phyloP scores from a whole-genome alignment of 2,888 invertebrate species.

The Cecidostiba fungosa region DNA sequence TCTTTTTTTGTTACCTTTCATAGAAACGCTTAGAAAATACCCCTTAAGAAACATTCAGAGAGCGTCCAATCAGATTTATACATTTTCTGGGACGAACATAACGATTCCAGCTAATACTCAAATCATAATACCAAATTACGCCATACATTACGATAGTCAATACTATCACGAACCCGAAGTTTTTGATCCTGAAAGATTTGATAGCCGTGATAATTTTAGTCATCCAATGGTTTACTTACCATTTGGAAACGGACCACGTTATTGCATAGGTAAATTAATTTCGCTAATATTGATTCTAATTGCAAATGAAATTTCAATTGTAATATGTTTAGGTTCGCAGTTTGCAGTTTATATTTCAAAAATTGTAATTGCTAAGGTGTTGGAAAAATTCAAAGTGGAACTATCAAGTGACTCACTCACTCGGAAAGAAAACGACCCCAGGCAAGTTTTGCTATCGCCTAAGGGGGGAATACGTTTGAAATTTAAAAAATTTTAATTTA shows the following conservation, averaged over 20 bases:
- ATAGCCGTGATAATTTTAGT: constrained; percentile 56
- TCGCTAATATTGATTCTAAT: not conserved
- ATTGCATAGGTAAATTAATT: constrained; percentile 68
- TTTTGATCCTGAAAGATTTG: constrained; percentile 71
- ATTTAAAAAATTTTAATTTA: not conserved
- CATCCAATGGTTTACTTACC: constrained; percentile 70
- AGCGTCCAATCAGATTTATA: constrained; percentile 66
- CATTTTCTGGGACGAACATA: constrained; percentile 67
- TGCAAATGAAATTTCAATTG: too few species aligned
- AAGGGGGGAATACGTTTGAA: not conserved
- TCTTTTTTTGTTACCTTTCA: constrained; percentile 34
- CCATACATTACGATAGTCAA: constrained; percentile 68
- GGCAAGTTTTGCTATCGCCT: not conserved
- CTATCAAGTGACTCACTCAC: constrained; percentile 72
- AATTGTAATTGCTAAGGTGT: constrained; percentile 73
- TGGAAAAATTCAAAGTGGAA: constrained; percentile 73
- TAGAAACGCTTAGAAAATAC: constrained; percentile 72
- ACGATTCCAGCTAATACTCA: constrained; percentile 65
- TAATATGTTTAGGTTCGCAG: constrained; percentile 67
- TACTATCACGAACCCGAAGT: constrained; percentile 69
- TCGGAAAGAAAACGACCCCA: constrained; percentile 34
- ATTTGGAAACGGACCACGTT: constrained; percentile 70
- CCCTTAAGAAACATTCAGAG: constrained; percentile 67
- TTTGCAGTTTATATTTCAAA: constrained; percentile 75
- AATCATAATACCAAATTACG: constrained; percentile 68